A percentile compares a stretch with the other conserved stretches of the same genome.
Conservation (phyloP, 35 echinoderm and acorn worm genomes). For the Apostichopus japonicus region DNA sequence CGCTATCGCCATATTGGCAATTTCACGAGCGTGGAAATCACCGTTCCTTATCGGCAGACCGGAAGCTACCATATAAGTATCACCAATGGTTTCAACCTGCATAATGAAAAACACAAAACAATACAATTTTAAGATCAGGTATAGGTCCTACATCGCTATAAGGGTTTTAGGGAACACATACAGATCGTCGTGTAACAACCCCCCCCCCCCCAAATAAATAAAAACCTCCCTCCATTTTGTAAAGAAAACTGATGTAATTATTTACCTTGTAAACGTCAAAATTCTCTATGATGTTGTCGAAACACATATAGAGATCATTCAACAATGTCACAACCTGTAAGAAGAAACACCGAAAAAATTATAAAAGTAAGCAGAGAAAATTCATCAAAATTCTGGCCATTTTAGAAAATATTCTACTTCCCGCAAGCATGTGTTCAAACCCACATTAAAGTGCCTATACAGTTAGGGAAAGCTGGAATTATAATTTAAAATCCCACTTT, state of each 20-base stretch:
- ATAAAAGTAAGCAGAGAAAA: neutral
- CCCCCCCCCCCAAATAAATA: too few relatives aligned
- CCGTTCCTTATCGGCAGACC: constrained; percentile 71
- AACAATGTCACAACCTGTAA: constrained; percentile 78
- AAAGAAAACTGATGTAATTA: neutral
- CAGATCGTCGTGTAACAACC: too few relatives aligned
- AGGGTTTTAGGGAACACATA: too few relatives aligned
- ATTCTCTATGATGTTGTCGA: constrained; percentile 85
- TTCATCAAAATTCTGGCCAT: too few relatives aligned
- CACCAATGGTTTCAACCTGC: constrained; percentile 71
- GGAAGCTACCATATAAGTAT: constrained; percentile 73
- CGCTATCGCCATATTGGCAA: constrained; percentile 62
- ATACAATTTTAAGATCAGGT: neutral
- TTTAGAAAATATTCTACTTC: too few relatives aligned
- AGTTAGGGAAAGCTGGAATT: too few relatives aligned
- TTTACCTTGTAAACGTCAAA: constrained; percentile 97
- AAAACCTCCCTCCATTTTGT: too few relatives aligned
- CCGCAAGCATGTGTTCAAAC: too few relatives aligned
- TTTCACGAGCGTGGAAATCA: constrained; percentile 58
- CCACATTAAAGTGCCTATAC: too few relatives aligned
- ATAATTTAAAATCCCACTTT: too few relatives aligned
- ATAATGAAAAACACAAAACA: neutral
- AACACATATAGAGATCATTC: constrained; percentile 86
- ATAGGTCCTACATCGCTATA: too few relatives aligned
- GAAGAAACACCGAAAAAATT: neutral